These are phyloP conservation scores for Asobara japonica DNA, from an alignment of 1,140 invertebrate species.

Conservation along the genomic window DNA sequence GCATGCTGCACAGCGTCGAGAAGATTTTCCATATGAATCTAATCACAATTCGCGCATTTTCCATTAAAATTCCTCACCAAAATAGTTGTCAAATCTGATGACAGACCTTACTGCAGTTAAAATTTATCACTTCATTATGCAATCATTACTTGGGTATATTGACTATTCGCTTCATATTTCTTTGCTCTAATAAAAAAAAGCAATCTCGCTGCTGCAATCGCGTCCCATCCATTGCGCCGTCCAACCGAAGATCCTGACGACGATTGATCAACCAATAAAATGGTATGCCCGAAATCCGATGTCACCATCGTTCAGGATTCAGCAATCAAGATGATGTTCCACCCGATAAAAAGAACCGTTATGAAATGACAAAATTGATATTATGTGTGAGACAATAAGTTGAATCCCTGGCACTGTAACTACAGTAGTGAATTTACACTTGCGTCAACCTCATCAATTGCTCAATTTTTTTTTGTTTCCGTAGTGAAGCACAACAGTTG, in stretches of 20 bases:
- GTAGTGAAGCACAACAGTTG: slow-evolving; percentile 21
- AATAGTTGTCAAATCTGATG: neutral
- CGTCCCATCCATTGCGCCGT: slow-evolving; percentile 32
- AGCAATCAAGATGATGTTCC: neutral
- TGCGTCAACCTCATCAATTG: neutral
- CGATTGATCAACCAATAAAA: neutral
- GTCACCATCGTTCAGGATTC: slow-evolving; percentile 8
- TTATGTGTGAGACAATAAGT: neutral
- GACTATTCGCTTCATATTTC: neutral
- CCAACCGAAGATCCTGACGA: slow-evolving; percentile 32
- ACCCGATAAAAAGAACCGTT: neutral
- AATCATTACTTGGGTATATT: neutral
- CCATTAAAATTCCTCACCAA: neutral
- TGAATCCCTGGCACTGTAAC: neutral
- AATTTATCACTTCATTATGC: neutral
- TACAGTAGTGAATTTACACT: neutral
- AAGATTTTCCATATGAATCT: no score
- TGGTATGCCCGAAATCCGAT: neutral
- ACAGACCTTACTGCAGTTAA: neutral
- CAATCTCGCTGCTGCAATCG: slow-evolving; percentile 26
- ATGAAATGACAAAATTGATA: neutral
- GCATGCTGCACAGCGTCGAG: no score
- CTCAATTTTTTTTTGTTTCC: slow-evolving; percentile 3
- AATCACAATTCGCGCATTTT: no score
- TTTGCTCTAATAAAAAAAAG: neutral